phyloP scores from a whole-genome alignment of 2,797 vertebrate genomes.

The Corythornis leucogaster region DNA sequence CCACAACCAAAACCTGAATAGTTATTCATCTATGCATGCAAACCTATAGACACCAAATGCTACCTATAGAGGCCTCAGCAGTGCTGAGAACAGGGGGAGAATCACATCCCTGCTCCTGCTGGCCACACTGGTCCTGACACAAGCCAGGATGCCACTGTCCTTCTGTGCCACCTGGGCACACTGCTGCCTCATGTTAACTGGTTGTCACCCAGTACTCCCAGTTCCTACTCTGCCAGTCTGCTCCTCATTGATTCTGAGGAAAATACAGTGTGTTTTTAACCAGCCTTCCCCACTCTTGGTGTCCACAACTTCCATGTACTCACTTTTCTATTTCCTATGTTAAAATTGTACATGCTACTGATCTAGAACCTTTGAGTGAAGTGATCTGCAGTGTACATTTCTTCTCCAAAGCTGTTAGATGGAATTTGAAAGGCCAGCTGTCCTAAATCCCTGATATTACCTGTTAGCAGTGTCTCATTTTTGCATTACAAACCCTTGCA shows the following conservation, averaged over 20 bases:
- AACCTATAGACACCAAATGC: not conserved
- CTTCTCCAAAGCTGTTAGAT: not conserved
- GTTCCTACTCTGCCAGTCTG: too few relatives aligned
- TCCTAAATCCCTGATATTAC: not conserved
- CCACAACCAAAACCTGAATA: not conserved
- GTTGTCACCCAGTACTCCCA: too few relatives aligned
- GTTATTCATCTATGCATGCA: fast-evolving
- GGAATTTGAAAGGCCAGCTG: not conserved
- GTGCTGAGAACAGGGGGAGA: too few relatives aligned
- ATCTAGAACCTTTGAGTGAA: not conserved
- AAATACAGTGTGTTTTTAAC: not conserved
- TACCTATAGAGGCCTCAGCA: not conserved
- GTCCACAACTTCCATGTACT: not conserved
- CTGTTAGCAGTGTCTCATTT: not conserved
- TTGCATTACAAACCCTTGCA: not conserved
- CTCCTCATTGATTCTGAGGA: not conserved
- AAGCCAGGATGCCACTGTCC: too few relatives aligned
- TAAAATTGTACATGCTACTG: not conserved
- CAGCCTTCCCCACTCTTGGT: not conserved
- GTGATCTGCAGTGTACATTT: not conserved
- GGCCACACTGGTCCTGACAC: too few relatives aligned
- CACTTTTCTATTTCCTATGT: fast-evolving
- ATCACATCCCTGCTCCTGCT: too few relatives aligned
- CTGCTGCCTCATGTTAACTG: too few relatives aligned
- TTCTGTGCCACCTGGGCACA: too few relatives aligned